Evolutionary conservation across 2,113 vertebrate genomes (phyloP), one percentile per base, ranked within the genome.

Genomic region (Notiomystis cincta): DNA sequence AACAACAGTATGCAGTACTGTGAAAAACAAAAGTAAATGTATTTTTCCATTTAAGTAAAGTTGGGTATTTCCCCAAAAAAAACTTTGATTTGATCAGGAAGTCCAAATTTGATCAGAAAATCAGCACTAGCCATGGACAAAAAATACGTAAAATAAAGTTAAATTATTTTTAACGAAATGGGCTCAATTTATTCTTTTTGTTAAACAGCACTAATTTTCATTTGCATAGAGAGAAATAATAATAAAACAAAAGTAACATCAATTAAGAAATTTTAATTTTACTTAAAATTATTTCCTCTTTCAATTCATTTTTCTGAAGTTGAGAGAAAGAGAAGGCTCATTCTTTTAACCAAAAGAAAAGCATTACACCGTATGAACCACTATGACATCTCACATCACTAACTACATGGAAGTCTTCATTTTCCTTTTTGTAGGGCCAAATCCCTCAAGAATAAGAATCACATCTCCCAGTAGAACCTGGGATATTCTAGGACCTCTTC

Each of bases 251-350:
- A 53, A 27, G 2, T 16, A 84, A 25, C 4, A 67, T 3, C 1
- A 83, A 42, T 38, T 28, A 64, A 58, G 2, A 89, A 21, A 38
- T 31, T 61, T 44, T 45, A 31, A 25, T 53, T 79, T 75, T 4
- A 67, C 6, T 72, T 37, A 31, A 82, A 89, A 90, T n/a, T 13
- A 4, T 31, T 62, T 87, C 73, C 3, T 38, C 30, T 72, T 82
- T 80, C 11, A 51, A 17, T 64, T 53, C 0, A 3, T 33, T 61
- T 64, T 66, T 76, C 61, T 75, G 13, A 35, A 44, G 6, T 28
- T 1, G 3, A 67, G 16, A 64, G n/a, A 54, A 38, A 53, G 20
- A 58, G 11, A 45, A 10, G 11, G n/a, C 4, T 1, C 3, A 12
- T 31, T 57, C 79, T 86, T 82, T 38, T 14, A 72, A 66, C 7